Evolutionary conservation across 92 coral and sea anemone genomes (phyloP), one percentile per base, ranked within the genome.

Genomic region (Ricordea florida): DNA sequence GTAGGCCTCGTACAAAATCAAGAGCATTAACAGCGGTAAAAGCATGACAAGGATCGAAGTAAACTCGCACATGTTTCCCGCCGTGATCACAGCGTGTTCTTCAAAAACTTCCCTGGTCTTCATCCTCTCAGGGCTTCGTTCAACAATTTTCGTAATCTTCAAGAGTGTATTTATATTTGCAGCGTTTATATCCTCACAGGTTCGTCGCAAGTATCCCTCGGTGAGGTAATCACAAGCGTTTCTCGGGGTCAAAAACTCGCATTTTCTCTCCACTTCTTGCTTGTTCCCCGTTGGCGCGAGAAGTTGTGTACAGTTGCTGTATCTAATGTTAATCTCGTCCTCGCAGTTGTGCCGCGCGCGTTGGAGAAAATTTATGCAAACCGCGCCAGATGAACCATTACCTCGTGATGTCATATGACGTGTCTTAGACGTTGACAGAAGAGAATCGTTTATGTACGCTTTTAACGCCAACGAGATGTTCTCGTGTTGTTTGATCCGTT

Each of bases 1-100:
- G 74, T 92, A 96, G 0, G 96, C 96, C 40, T 96, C 99, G 58
- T 83, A 85, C 18, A 96, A 58, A 24, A 92, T 82, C 45, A 96
- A 32, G 9, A 96, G 53, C 48, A 86, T 78, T 37, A 96, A 24
- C 55, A 96, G 61, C 2, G 96, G 99, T 33, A 96, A 57, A 2
- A 96, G 82, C 93, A 96, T 80, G 10, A 70, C 66, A 10, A 89
- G 13, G 10, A 89, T 62, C 13, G 50, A 17, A 33, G 66, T 53
- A 30, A 78, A 78, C 5, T 71, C 68, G 42, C 97, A 87, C 11
- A 79, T 78, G 56, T 83, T 80, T 22, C 69, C 79, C 18, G 79
- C 64, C 20, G 62, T 43, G 20, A 26, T 34, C 34, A 30, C 45
- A 22, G 57, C 31, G 36, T 46, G 41, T 11, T 66, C 29, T 6